Evolutionary conservation across 37 sponge, comb jelly and placozoan genomes (phyloP), one percentile per base, ranked within the genome.

Genomic region (Bolinopsis microptera): DNA sequence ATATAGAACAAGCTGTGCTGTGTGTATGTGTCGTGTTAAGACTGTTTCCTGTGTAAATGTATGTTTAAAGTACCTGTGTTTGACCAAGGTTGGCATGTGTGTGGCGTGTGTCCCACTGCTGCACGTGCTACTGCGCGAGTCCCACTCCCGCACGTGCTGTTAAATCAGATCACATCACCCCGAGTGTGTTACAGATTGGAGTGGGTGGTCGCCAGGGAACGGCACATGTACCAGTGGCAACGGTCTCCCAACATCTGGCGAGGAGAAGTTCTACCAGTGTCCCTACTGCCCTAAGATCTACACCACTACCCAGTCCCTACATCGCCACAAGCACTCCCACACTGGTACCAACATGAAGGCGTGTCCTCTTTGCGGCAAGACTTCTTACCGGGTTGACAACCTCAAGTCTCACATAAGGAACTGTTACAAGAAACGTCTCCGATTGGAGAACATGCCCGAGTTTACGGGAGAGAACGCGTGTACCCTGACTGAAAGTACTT

Each of bases 261-360:
- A 86, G 41, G 90, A 86, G 61, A 86, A 86, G 90, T 34, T 86
- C 61, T 86, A 86, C 28, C 90, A 86, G 61, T 86, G 90, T 27
- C 90, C 90, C 61, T 86, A 86, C 90, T 86, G 90, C 61, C 90
- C 90, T 25, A 86, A 86, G 90, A 41, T 86, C 27, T 86, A 86
- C 90, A 86, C 90, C 0, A 86, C 90, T 30, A 86, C 90, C 41
- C 90, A 86, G 61, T 86, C 90, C 26, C 26, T 86, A 3, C 90
- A 86, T 23, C 41, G 90, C 18, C 90, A 86, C 61, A 86, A 86
- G 28, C 90, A 86, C 26, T 86, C 90, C 61, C 90, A 86, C 90
- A 86, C 90, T 18, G 90, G 90, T 3, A 86, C 90, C 61, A 86
- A 86, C 61, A 86, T 86, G 90, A 86, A 86, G 90, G 90, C 90